Conservation (phyloP, 1,140 invertebrate species). For the Penaeus vannamei region DNA sequence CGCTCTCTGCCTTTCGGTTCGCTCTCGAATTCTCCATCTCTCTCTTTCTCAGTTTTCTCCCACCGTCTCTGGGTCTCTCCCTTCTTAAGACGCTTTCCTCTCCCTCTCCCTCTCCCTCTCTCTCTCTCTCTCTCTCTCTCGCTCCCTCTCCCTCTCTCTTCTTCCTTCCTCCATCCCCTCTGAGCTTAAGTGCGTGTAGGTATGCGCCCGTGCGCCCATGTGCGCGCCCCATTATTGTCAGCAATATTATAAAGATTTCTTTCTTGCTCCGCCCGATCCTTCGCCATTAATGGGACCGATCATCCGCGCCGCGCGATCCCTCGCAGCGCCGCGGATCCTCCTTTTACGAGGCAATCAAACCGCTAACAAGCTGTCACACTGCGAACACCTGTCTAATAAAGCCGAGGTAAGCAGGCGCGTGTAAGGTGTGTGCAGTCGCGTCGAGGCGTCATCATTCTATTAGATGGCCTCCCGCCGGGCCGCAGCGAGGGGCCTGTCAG, state of each 20-base stretch:
- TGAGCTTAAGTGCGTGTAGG: neutral
- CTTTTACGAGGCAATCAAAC: slow-evolving; percentile 45
- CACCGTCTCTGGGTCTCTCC: neutral
- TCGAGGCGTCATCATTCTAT: slow-evolving; percentile 56
- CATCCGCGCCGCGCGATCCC: neutral
- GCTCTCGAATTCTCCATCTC: neutral
- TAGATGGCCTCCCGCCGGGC: slow-evolving; percentile 46
- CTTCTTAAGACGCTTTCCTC: neutral
- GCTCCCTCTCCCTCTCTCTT: too few species aligned
- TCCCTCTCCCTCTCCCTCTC: neutral
- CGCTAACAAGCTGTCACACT: slow-evolving; percentile 39
- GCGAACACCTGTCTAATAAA: slow-evolving; percentile 37
- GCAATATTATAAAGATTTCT: too few species aligned
- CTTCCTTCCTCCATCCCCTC: neutral
- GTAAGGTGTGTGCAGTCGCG: slow-evolving; percentile 21
- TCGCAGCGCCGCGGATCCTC: neutral
- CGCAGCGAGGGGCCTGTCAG: slow-evolving; percentile 49
- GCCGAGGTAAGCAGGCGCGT: slow-evolving; percentile 19
- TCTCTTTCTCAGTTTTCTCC: neutral
- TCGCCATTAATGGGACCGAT: too few species aligned
- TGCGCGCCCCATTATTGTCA: too few species aligned
- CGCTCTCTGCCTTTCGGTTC: neutral
- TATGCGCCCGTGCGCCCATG: too few species aligned
- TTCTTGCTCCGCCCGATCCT: too few species aligned
- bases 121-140: too few species aligned